Conservation (phyloP, 2,113 vertebrate species). For the Aldabrachelys gigantea region DNA sequence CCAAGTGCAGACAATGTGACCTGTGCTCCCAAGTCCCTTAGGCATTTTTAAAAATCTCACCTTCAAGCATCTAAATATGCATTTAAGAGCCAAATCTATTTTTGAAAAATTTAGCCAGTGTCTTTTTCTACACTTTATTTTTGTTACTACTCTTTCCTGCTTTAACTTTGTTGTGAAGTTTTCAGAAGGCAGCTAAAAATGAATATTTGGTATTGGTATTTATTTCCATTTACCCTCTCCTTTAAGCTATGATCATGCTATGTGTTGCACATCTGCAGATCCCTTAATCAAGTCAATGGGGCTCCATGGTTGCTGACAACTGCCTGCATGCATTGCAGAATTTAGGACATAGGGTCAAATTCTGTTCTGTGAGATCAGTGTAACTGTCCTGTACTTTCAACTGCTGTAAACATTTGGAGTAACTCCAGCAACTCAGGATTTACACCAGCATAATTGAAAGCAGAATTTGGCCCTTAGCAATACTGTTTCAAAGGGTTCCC, state of each 20-base stretch:
- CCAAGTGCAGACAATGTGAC: neutral
- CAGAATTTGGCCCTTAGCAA: neutral
- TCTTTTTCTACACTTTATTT: neutral
- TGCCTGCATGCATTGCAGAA: neutral
- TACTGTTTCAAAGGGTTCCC: neutral
- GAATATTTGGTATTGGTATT: neutral
- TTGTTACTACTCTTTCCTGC: neutral
- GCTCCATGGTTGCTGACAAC: fast-evolving
- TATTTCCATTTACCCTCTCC: neutral
- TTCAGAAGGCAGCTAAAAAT: neutral
- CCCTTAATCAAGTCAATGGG: fast-evolving
- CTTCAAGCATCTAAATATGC: neutral
- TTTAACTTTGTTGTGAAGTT: neutral
- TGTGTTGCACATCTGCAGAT: neutral
- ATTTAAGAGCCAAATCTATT: neutral
- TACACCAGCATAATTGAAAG: neutral
- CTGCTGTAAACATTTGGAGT: neutral
- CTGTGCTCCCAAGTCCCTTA: neutral
- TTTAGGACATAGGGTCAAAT: fast-evolving
- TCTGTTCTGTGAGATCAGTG: fast-evolving
- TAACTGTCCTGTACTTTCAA: neutral
- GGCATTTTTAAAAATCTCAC: neutral
- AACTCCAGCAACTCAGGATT: neutral
- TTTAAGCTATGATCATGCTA: neutral
- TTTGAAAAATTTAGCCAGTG: neutral